phyloP scores from a whole-genome alignment of 2,888 invertebrate species.

The Incurvaria masculella region DNA sequence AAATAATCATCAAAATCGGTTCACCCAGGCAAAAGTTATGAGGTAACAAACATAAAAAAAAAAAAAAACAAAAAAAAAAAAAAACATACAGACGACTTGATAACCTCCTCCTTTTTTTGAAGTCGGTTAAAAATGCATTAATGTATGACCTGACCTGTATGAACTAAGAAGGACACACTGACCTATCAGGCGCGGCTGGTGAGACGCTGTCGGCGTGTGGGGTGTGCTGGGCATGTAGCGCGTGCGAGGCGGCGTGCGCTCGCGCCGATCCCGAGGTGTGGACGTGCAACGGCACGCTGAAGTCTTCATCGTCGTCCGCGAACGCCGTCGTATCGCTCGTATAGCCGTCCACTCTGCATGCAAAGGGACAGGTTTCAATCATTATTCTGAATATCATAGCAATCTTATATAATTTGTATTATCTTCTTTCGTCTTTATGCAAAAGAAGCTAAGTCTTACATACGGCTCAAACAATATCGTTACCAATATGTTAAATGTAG shows the following conservation, averaged over 20 bases:
- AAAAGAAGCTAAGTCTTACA: too few relatives aligned
- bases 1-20: too few relatives aligned
- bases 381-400: too few relatives aligned
- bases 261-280: constrained; percentile 38
- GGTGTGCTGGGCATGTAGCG: constrained; percentile 23
- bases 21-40: too few relatives aligned
- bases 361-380: constrained; percentile 1
- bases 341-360: constrained; percentile 65
- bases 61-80: too few relatives aligned
- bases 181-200: constrained; percentile 51
- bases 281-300: constrained; percentile 67
- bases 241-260: constrained; percentile 34
- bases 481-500: too few relatives aligned
- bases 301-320: constrained; percentile 72
- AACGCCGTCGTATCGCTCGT: constrained; percentile 77
- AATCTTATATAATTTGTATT: too few relatives aligned
- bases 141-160: constrained; percentile 53
- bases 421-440: too few relatives aligned
- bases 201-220: constrained; percentile 44
- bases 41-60: too few relatives aligned
- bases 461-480: too few relatives aligned
- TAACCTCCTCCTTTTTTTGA: not conserved
- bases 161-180: constrained; percentile 43
- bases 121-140: too few relatives aligned
- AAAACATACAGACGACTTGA: too few relatives aligned